Percentiles rank a stretch among this genome's conserved stretches.
These are phyloP conservation scores for Prunella himalayana DNA, from an alignment of 2,113 vertebrate genomes.

Conservation along the genomic window DNA sequence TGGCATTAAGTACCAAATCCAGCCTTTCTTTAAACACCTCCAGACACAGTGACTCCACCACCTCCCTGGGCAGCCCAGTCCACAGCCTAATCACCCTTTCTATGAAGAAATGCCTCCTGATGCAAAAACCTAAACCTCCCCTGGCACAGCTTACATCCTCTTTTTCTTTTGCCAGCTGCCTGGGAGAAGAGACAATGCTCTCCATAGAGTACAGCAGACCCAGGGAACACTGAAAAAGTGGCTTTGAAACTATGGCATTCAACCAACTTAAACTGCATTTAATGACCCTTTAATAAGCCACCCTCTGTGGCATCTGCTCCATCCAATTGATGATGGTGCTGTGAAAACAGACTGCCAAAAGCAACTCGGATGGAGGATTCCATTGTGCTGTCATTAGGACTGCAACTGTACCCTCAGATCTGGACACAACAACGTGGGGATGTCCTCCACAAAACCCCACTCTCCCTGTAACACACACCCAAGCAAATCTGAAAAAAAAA, in stretches of 20 bases:
- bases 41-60: neutral
- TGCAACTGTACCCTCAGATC: neutral
- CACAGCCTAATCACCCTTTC: neutral
- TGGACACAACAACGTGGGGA: accelerated
- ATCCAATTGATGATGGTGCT: neutral
- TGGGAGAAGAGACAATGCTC: neutral
- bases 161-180: neutral
- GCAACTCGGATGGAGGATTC: neutral
- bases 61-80: neutral
- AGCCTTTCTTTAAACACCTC: neutral
- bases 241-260: neutral
- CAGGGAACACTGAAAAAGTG: neutral
- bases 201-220: neutral
- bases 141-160: neutral
- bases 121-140: neutral
- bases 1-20: neutral
- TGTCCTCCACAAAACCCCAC: neutral
- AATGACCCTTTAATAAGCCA: neutral
- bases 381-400: accelerated
- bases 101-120: neutral
- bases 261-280: neutral
- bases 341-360: neutral
- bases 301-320: neutral
- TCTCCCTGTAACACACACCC: neutral
- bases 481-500: neutral